Base-by-base conservation (phyloP, 2,888 invertebrate genomes). In the Sericinus montela region DNA sequence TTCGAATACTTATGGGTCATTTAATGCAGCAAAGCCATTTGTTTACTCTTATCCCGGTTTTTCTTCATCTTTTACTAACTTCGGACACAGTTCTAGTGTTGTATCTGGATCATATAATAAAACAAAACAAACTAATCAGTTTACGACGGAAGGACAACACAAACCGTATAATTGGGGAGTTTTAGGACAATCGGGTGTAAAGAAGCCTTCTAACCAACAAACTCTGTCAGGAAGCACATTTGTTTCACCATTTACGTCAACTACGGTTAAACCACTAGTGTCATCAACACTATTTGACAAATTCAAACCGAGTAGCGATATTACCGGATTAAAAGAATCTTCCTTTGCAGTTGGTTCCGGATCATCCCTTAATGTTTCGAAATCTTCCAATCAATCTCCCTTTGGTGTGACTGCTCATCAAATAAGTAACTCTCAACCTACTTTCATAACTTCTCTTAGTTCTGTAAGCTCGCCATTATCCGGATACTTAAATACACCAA, bases 21-120 rank as follows among this genome's bases (percentile, higher is more conserved):
- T 41, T 35, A 51, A 34, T 36, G 29, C 53, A 28, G 45, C 48
- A 13, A 50, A 47, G 34, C 45, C 53, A 14, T 11, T 42, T 44
- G 52, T 39, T n/a, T 47, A 50, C 41, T 9, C 15, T 5, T 40
- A 39, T 35, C 39, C 48, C 13, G 43, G 44, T 16, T 44, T 39
- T 35, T 29, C 39, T 39, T 40, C 44, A 19, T 44, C 48, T 2
- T 19, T 19, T 5, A 19, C 2, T 10, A 41, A 28, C 32, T 45
- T 30, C 15, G 50, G 50, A 14, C 35, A 45, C 6, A 45, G 40
- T 16, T 45, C 29, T 15, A 40, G 15, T 46, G 3, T 10, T 25
- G 30, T 30, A 11, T 13, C 23, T 19, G 42, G 48, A 16, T 28
- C 15, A 35, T 35, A 8, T 36, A 32, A 43, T n/a, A 48, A 43